These are phyloP conservation scores for Apomyelois bistriatella DNA, from an alignment of 2,888 invertebrate species.

Conservation along the genomic window DNA sequence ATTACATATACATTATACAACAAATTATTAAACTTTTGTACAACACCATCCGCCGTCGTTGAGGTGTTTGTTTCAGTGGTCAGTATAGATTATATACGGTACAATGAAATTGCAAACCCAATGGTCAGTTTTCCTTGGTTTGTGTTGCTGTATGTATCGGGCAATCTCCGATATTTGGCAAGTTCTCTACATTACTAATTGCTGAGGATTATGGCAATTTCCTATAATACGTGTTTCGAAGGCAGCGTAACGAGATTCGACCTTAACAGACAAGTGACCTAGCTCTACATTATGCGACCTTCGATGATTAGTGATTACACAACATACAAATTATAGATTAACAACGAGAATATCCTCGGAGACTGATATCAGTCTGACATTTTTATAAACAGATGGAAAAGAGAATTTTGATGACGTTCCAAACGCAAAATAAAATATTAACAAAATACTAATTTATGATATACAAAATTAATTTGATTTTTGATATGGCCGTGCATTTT, in stretches of 20 bases:
- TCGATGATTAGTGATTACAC: neutral
- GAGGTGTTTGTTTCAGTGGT: constrained; percentile 50
- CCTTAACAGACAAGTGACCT: neutral
- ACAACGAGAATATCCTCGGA: neutral
- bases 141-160: constrained; percentile 16
- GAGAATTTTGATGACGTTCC: constrained; percentile 38
- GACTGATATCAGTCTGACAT: neutral
- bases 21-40: constrained; percentile 73
- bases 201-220: constrained; percentile 20
- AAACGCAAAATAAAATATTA: constrained; percentile 39
- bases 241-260: neutral
- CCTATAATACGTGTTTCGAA: constrained; percentile 11
- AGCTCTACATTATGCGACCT: constrained; percentile 1
- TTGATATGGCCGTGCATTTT: constrained; percentile 76
- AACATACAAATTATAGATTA: neutral
- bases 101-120: constrained; percentile 60
- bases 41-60: constrained; percentile 57
- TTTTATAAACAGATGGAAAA: neutral
- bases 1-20: constrained; percentile 77
- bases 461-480: constrained; percentile 60
- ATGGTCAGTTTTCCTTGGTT: constrained; percentile 30
- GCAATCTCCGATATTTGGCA: constrained; percentile 26
- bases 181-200: constrained; percentile 21
- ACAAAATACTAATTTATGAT: constrained; percentile 54
- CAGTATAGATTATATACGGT: constrained; percentile 60